Base-by-base conservation (phyloP, 2,888 invertebrate species). In the Corbicula japonica region DNA sequence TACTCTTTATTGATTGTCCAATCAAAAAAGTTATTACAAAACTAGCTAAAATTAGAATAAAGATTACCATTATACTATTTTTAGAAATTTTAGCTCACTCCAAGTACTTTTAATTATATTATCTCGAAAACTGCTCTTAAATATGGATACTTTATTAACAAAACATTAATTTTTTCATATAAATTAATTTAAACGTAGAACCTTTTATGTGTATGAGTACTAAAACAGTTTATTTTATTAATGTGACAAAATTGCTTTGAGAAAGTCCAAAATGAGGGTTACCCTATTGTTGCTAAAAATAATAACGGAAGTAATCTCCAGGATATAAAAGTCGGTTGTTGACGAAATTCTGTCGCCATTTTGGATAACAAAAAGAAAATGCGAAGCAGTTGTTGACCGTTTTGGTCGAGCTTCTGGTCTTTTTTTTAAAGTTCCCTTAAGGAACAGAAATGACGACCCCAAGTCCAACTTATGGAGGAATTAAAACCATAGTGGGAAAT, bases 401-500 rank as follows among this genome's bases (percentile, higher is more conserved):
- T 69, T 52, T 2, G 69, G 8, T 56, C 38, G 35, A 52, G 38
- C 52, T 34, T 71, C 48, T 32, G 35, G 44, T 34, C 65, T n/a
- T 23, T 54, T 74, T 58, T 71, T 21, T 35, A 50, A 32, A 34
- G 50, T 28, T 32, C 52, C 62, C 66, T n/a, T 30, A 26, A 61
- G 54, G 34, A 60, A 58, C 10, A 35, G 23, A 78, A 35, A 76
- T 76, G 76, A 68, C 63, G 15, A 30, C 62, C 44, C 23, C 32
- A 35, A 80, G 83, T 44, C 83, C 83, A 71, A 75, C 80, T 26
- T 77, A 69, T 69, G 77, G 71, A 34, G 77, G 75, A 28, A 76
- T 80, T 70, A 81, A 80, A 44, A 62, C 74, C 12, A 56, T 73
- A 26, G 46, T 58, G 30, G 74, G 72, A 32, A 54, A 56, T 52